Evolutionary conservation across 2,797 vertebrate genomes (phyloP).

Genomic region (Leptatherina wallacei): DNA sequence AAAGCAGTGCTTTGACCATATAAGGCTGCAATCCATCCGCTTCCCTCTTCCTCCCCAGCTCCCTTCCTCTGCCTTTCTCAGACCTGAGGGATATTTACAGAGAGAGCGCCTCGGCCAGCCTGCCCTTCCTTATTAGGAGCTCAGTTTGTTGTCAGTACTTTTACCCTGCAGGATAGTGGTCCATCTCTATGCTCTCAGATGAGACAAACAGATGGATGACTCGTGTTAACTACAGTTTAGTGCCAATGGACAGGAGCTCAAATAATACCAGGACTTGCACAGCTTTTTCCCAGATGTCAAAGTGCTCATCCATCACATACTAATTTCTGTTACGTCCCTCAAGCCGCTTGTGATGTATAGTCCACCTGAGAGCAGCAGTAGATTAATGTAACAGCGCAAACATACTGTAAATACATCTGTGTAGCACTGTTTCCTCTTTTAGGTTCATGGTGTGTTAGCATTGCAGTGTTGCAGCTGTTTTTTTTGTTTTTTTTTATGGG

Average conservation of each 20-base stretch:
- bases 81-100: slow-evolving; percentile 87
- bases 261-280: slow-evolving; percentile 17
- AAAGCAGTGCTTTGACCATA: slow-evolving; percentile 86
- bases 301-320: slow-evolving; percentile 19
- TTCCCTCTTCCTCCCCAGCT: slow-evolving; percentile 83
- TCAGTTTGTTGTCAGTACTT: slow-evolving; percentile 80
- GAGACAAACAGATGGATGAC: slow-evolving; percentile 80
- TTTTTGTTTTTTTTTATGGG: neutral
- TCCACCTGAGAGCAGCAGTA: slow-evolving; percentile 55
- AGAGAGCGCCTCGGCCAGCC: slow-evolving; percentile 74
- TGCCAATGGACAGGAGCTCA: slow-evolving; percentile 34
- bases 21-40: slow-evolving; percentile 87
- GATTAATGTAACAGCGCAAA: slow-evolving; percentile 53
- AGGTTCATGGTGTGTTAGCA: slow-evolving; percentile 41
- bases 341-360: slow-evolving; percentile 42
- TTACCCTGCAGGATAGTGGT: slow-evolving; percentile 79
- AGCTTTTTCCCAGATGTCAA: slow-evolving; percentile 34
- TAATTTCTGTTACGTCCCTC: slow-evolving; percentile 23
- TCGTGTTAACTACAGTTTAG: slow-evolving; percentile 37
- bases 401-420: slow-evolving; percentile 61
- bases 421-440: slow-evolving; percentile 38
- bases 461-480: slow-evolving; percentile 65
- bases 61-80: slow-evolving; percentile 82
- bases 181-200: slow-evolving; percentile 73
- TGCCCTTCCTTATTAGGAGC: slow-evolving; percentile 87